phyloP scores from a whole-genome alignment of 1,140 invertebrate genomes.

The Neodiprion fabricii region DNA sequence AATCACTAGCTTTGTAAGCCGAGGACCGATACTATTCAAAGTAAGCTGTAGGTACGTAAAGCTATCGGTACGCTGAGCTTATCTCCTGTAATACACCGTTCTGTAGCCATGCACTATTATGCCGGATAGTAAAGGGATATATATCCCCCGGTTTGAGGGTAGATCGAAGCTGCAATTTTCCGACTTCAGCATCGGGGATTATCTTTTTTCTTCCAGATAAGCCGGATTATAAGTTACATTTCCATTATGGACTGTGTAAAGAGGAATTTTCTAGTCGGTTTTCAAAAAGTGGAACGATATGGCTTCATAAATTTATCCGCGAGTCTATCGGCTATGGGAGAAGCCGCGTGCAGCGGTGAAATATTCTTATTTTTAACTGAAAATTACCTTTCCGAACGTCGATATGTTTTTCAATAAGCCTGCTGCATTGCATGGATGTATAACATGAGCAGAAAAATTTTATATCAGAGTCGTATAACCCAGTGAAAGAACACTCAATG shows the following conservation, averaged over 20 bases:
- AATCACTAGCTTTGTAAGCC: constrained; percentile 2
- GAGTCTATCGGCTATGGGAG: not conserved
- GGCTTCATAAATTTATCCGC: not conserved
- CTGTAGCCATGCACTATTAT: not conserved
- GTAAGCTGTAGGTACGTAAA: not conserved
- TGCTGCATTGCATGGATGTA: not conserved
- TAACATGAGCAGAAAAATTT: too few species aligned
- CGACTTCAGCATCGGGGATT: not conserved
- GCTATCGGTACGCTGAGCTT: not conserved
- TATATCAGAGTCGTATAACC: too few species aligned
- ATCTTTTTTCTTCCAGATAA: not conserved
- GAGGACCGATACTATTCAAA: not conserved
- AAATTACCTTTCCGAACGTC: not conserved
- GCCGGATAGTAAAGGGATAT: not conserved
- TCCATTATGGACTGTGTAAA: not conserved
- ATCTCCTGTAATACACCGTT: constrained; percentile 2
- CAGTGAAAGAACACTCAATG: too few species aligned
- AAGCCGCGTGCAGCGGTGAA: not conserved
- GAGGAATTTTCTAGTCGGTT: not conserved
- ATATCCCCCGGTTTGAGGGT: not conserved
- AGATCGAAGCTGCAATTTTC: not conserved
- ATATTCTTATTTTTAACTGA: not conserved
- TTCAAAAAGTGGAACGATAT: not conserved
- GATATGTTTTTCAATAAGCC: not conserved
- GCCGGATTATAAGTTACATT: not conserved